Evolutionary conservation across 2,888 invertebrate species (phyloP), one percentile per base, ranked within the genome.

Genomic region (Drosophila gaucha): DNA sequence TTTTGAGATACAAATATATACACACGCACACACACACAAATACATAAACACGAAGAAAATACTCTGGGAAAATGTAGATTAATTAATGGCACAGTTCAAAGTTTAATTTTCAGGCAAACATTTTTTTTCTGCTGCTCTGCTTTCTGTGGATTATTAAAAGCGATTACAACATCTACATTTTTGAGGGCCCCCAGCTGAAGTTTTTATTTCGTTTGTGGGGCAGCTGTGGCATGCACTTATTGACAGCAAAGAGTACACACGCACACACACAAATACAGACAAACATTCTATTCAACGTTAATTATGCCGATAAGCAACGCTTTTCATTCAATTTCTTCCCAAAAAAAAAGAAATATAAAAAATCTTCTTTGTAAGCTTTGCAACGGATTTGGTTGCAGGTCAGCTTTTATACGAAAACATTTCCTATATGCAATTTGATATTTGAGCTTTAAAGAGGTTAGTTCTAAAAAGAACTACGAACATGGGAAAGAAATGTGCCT

Each of bases 41-140:
- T n/a, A n/a, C n/a, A n/a, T n/a, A n/a, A 26, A 51, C 14, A 33
- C 14, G 41, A 6, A 16, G 18, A 44, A 36, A 44, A 28, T 36
- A 44, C 38, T 28, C 38, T 52, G 43, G 47, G 39, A 47, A 52
- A 65, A 60, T 62, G 46, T 57, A 72, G 79, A 66, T 78, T 77
- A 88, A 87, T 87, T 86, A 88, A 86, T 76, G 80, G 79, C 77
- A 72, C 70, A 86, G 88, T 83, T 87, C 87, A 88, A 79, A 86
- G 89, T 72, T 89, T 67, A 89, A 86, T 88, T 85, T 75, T 18
- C 52, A 60, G 30, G 54, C 72, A 78, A 73, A 82, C 70, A 86
- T 85, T 70, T 66, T 20, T 35, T 24, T 43, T n/a, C 65, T 8
- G 44, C 46, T 58, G 62, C 38, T 67, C 31, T 51, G 39, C 39